Conservation (phyloP, 2,888 invertebrate species). For the Netelia virgata region DNA sequence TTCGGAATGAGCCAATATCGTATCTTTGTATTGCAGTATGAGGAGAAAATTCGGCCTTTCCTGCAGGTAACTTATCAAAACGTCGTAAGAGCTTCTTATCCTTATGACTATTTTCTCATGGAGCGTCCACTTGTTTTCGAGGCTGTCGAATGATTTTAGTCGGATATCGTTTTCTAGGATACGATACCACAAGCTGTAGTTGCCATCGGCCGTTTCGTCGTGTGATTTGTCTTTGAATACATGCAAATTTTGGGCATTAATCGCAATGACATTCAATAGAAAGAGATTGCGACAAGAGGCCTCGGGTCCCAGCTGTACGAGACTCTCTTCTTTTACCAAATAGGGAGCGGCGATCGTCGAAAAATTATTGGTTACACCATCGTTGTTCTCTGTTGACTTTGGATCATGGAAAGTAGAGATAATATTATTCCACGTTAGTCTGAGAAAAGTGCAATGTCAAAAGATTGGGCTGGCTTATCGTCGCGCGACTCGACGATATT, state of each 20-base stretch:
- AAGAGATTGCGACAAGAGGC: slow-evolving; percentile 83
- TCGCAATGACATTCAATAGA: slow-evolving; percentile 87
- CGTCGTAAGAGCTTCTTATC: slow-evolving; percentile 84
- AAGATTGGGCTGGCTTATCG: no score
- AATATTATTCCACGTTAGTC: no score
- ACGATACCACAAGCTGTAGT: slow-evolving; percentile 78
- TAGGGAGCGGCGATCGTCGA: slow-evolving; percentile 49
- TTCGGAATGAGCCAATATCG: slow-evolving; percentile 84
- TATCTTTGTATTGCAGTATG: slow-evolving; percentile 83
- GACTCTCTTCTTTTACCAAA: slow-evolving; percentile 78
- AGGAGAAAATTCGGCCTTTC: slow-evolving; percentile 86
- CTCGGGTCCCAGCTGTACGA: slow-evolving; percentile 83
- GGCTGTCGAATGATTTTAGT: slow-evolving; percentile 80
- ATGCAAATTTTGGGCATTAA: slow-evolving; percentile 86
- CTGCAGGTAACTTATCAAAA: slow-evolving; percentile 85
- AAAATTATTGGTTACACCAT: slow-evolving; percentile 16
- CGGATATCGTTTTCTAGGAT: slow-evolving; percentile 80
- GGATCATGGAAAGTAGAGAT: slow-evolving; percentile 2
- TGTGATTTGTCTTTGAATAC: slow-evolving; percentile 78
- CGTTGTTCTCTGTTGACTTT: slow-evolving; percentile 22
- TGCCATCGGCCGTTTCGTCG: slow-evolving; percentile 66
- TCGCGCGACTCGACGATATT: no score
- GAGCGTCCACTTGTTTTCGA: slow-evolving; percentile 80
- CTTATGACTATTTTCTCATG: slow-evolving; percentile 86
- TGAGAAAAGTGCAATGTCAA: no score